A percentile compares a stretch with the other conserved stretches of the same genome.
phyloP scores from a whole-genome alignment of 2,888 invertebrate species.

The Conistra vaccinii region DNA sequence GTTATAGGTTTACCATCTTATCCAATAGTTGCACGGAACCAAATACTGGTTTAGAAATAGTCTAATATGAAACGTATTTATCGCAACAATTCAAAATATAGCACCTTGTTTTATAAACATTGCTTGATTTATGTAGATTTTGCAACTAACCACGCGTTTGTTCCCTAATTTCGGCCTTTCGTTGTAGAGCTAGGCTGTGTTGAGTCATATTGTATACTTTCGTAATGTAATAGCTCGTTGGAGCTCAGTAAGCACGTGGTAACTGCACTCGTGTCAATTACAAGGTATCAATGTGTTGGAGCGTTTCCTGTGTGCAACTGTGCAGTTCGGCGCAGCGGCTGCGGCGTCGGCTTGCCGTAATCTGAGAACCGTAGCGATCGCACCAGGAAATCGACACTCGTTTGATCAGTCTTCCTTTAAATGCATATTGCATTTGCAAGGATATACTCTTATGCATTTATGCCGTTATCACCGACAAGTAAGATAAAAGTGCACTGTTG shows the following conservation, averaged over 20 bases:
- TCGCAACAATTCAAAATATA: constrained; percentile 31
- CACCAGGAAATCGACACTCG: constrained; percentile 74
- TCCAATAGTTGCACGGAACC: not conserved
- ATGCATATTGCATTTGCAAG: constrained; percentile 44
- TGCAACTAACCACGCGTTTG: constrained; percentile 38
- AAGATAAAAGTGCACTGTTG: too few relatives aligned
- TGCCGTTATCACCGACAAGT: too few relatives aligned
- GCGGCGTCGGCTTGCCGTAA: constrained; percentile 72
- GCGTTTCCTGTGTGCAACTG: constrained; percentile 75
- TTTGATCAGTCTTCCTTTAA: constrained; percentile 66
- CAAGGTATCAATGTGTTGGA: constrained; percentile 70
- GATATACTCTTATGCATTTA: constrained; percentile 17
- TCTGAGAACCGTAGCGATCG: constrained; percentile 71
- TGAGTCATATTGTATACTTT: constrained; percentile 63
- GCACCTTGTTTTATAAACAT: constrained; percentile 47
- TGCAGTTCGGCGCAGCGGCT: constrained; percentile 43
- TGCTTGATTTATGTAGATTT: constrained; percentile 36
- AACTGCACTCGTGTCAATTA: constrained; percentile 73
- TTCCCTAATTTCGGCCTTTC: constrained; percentile 61
- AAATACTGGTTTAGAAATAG: constrained; percentile 5
- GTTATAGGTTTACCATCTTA: constrained; percentile 4
- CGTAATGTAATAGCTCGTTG: constrained; percentile 61
- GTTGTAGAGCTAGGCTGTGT: constrained; percentile 47
- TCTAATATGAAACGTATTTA: constrained; percentile 26
- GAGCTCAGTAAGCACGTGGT: constrained; percentile 68